phyloP scores from a whole-genome alignment of 1,140 invertebrate genomes.

The Microplitis demolitor region DNA sequence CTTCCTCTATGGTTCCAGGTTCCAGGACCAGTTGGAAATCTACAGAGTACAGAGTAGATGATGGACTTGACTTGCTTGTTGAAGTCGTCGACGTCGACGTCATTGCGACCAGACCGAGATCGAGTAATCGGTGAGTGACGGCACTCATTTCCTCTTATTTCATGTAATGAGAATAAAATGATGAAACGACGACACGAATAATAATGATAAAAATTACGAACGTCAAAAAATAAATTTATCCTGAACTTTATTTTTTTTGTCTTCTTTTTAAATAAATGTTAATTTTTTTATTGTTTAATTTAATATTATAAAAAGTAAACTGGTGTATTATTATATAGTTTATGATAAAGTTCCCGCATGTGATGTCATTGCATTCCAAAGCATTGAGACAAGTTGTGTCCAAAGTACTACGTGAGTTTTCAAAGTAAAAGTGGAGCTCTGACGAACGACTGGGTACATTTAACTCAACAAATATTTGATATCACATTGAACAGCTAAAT shows the following conservation, averaged over 20 bases:
- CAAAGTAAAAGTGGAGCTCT: slow-evolving; percentile 17
- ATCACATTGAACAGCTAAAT: slow-evolving; percentile 16
- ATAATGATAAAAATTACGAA: too few relatives aligned
- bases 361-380: slow-evolving; percentile 12
- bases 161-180: background rate
- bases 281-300: background rate
- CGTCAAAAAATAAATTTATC: too few relatives aligned
- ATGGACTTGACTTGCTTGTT: background rate
- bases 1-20: background rate
- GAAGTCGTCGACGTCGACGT: too few relatives aligned
- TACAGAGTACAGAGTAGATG: background rate
- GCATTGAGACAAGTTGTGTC: background rate
- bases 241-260: too few relatives aligned
- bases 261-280: too few relatives aligned
- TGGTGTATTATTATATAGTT: background rate
- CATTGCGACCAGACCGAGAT: background rate
- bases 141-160: background rate
- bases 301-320: background rate
- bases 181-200: background rate
- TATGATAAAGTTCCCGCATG: background rate
- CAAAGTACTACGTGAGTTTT: slow-evolving; percentile 1
- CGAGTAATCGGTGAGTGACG: slow-evolving; percentile 1
- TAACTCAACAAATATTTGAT: slow-evolving; percentile 22
- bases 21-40: slow-evolving; percentile 2
- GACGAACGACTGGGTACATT: slow-evolving; percentile 21